phyloP scores from a whole-genome alignment of 2,888 invertebrate species.

The Troides oblongomaculatus region DNA sequence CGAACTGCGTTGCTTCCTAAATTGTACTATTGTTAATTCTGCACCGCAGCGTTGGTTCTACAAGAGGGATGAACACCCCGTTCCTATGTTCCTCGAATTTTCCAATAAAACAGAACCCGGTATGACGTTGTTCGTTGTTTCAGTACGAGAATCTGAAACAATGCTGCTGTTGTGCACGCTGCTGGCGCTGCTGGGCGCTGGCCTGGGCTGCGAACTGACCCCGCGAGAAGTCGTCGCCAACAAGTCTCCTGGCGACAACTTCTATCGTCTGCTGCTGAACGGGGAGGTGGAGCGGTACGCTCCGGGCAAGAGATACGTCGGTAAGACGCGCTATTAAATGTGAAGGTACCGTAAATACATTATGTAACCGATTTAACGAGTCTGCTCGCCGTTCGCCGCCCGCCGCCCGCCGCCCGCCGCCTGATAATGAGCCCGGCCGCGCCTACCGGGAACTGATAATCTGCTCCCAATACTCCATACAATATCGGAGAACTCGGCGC shows the following conservation, averaged over 20 bases:
- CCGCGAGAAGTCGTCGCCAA: conserved; percentile 48
- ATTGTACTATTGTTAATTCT: too few relatives aligned
- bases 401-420: background rate
- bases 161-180: conserved; percentile 34
- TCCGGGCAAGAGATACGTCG: conserved; percentile 90
- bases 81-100: too few relatives aligned
- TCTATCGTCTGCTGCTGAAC: conserved; percentile 89
- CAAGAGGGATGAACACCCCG: too few relatives aligned
- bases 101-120: too few relatives aligned
- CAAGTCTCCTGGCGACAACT: conserved; percentile 90
- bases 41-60: too few relatives aligned
- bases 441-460: background rate
- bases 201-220: conserved; percentile 63
- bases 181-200: conserved; percentile 36
- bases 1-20: too few relatives aligned
- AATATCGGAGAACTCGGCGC: too few relatives aligned
- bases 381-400: too few relatives aligned
- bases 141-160: conserved; percentile 21
- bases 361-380: too few relatives aligned
- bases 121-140: background rate
- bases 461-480: background rate
- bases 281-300: conserved; percentile 90
- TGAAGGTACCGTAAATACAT: too few relatives aligned
- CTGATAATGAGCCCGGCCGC: background rate
- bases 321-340: conserved; percentile 59